A percentile compares a stretch with the other conserved stretches of the same genome.
These are phyloP conservation scores for Lamellibrachia satsuma DNA, from an alignment of 2,888 invertebrate species.

Conservation along the genomic window DNA sequence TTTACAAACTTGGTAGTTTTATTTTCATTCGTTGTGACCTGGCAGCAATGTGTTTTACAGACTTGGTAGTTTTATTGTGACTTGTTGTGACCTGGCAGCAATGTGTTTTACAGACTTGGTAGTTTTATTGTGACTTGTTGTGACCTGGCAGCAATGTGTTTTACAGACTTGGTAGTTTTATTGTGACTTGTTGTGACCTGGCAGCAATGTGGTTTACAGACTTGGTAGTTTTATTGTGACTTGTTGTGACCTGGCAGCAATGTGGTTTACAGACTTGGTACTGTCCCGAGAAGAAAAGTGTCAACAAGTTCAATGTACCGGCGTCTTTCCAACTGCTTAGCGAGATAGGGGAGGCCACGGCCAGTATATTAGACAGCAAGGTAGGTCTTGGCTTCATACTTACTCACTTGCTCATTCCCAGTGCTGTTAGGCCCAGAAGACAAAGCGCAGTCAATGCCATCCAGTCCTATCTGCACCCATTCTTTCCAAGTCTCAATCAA, in stretches of 20 bases:
- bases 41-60: too few species aligned
- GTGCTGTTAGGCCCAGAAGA: neutral
- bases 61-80: too few species aligned
- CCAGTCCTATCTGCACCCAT: too few species aligned
- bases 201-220: slow-evolving; percentile 29
- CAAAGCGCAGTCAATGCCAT: too few species aligned
- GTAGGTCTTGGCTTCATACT: slow-evolving; percentile 37
- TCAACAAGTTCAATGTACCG: slow-evolving; percentile 77
- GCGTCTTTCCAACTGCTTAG: slow-evolving; percentile 74
- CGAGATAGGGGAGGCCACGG: slow-evolving; percentile 88
- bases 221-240: slow-evolving; percentile 26
- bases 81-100: too few species aligned
- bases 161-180: too few species aligned
- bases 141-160: too few species aligned
- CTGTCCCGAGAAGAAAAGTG: slow-evolving; percentile 41
- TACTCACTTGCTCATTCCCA: neutral
- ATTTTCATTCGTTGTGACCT: too few species aligned
- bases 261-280: slow-evolving; percentile 35
- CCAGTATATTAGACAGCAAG: slow-evolving; percentile 83
- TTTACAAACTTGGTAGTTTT: too few species aligned
- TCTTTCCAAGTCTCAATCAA: too few species aligned
- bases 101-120: too few species aligned
- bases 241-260: neutral
- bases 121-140: too few species aligned
- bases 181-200: neutral